Evolutionary conservation across 1,140 invertebrate genomes (phyloP), one percentile per base, ranked within the genome.

Genomic region (Teleopsis dalmanni): DNA sequence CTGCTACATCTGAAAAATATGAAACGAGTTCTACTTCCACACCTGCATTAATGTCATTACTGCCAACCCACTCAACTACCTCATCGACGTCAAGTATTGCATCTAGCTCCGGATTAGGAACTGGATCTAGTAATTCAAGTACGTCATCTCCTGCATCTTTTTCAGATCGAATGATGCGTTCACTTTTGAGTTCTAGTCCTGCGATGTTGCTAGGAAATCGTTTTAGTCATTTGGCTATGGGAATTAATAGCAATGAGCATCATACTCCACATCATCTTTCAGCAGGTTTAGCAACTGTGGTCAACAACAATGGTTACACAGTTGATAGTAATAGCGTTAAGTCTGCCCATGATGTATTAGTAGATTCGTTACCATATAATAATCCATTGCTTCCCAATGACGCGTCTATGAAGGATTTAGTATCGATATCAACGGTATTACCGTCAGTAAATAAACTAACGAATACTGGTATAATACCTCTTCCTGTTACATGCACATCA

Each of bases 141-240:
- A 26, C 52, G 10, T 36, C 52, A 27, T 46, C 52, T n/a, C 22
- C 48, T 33, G 18, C 31, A 1, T 29, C 45, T 1, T 38, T 48
- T 26, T 42, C 50, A 23, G 51, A 53, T 23, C 47, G 51, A 16
- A 53, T 44, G 27, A 44, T 53, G 25, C 51, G 27, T 11, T 40
- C 47, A 23, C 21, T 53, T 10, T 23, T 53, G 21, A 49, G 26
- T 33, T 16, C 44, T 23, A 53, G 47, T 22, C 51, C 51, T 14
- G 58, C 63, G 2, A 60, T 57, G 51, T 55, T 59, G 42, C 52
- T 68, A 3, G 60, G 63, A n/a, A 66, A 57, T 36, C 63, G 63
- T 11, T 66, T 66, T 34, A 64, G 63, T 43, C 63, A 66, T 41
- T 23, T 66, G 26, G 63, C 60, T 27, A 66, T 66, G 63, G 63